Conservation (phyloP, 2,888 invertebrate genomes). For the Apamea crenata region DNA sequence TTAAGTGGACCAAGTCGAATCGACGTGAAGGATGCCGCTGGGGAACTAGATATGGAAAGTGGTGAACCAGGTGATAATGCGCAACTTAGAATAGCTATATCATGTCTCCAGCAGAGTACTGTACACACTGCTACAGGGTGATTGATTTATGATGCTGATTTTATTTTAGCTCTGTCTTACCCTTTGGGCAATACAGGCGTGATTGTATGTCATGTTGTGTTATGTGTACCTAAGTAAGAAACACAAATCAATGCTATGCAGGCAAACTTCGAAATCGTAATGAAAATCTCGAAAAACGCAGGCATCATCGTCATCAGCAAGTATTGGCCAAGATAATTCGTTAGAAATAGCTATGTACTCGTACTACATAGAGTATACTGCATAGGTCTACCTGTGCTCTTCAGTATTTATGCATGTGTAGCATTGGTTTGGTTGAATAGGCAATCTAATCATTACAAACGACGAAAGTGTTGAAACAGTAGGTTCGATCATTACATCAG, state of each 20-base stretch:
- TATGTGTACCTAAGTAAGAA: background rate
- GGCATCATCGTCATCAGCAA: background rate
- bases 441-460: background rate
- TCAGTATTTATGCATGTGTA: background rate
- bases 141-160: too few relatives aligned
- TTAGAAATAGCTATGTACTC: background rate
- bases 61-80: background rate
- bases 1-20: too few relatives aligned
- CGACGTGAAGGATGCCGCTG: background rate
- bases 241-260: too few relatives aligned
- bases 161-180: too few relatives aligned
- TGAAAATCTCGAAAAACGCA: background rate
- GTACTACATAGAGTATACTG: background rate
- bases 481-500: background rate
- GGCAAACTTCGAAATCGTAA: background rate
- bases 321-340: background rate
- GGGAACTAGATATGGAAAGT: background rate
- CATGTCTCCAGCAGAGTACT: background rate
- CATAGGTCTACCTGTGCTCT: background rate
- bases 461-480: background rate
- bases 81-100: background rate
- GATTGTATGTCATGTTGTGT: too few relatives aligned
- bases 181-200: too few relatives aligned
- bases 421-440: slow-evolving; percentile 4
- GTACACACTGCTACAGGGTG: background rate